Conservation (phyloP, 2,797 vertebrate species). For the Mormyrus hasselquistii region DNA sequence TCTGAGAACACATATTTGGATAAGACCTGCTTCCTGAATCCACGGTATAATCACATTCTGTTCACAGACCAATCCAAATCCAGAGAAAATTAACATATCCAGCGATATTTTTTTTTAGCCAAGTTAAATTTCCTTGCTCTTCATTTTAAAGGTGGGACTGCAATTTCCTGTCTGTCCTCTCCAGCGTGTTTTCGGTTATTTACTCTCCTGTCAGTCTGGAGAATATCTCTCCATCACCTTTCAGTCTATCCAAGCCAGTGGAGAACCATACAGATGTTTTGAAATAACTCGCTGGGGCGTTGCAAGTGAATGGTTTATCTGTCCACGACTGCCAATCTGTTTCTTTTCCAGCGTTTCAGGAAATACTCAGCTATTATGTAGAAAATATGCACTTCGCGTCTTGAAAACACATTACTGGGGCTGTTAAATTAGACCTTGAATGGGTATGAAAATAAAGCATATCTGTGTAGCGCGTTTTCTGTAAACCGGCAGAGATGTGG, state of each 20-base stretch:
- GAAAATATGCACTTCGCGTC: background rate
- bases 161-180: background rate
- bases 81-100: background rate
- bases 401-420: background rate
- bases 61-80: background rate
- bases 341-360: background rate
- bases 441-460: background rate
- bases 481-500: background rate
- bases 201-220: background rate
- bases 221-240: background rate
- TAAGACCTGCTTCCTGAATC: background rate
- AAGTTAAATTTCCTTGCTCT: slow-evolving; percentile 1
- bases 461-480: background rate
- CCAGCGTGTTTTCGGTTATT: background rate
- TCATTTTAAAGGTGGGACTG: background rate
- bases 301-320: background rate
- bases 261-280: background rate
- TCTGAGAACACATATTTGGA: background rate
- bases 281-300: background rate
- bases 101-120: background rate
- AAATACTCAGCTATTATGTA: background rate
- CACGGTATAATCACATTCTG: background rate
- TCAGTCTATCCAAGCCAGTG: background rate
- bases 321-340: background rate
- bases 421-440: slow-evolving; percentile 1